Percentiles rank a stretch among this genome's conserved stretches.
Conservation (phyloP, 2,888 invertebrate species). For the Erebia aethiops region DNA sequence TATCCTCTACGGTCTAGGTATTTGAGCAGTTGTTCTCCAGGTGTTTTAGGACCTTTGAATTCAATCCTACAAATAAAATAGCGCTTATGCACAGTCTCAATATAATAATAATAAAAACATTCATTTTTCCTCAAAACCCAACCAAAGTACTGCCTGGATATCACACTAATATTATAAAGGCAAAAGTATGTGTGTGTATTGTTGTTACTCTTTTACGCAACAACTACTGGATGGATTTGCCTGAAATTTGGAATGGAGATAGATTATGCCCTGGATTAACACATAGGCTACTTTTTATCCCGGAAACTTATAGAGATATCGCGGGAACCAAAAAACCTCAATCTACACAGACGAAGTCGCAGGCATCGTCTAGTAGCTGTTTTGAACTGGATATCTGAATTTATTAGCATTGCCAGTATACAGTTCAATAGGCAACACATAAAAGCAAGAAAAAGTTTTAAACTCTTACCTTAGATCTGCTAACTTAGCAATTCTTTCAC, state of each 20-base stretch:
- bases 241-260: no score
- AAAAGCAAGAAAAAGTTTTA: not conserved
- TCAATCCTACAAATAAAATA: constrained; percentile 5
- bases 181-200: no score
- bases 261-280: no score
- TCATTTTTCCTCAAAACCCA: not conserved
- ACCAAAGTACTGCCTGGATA: no score
- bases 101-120: not conserved
- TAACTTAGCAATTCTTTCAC: constrained; percentile 65
- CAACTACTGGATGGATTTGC: no score
- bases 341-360: no score
- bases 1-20: constrained; percentile 62
- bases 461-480: constrained; percentile 63
- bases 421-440: not conserved
- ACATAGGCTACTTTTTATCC: no score
- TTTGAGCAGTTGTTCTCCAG: constrained; percentile 68
- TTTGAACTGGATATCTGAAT: not conserved
- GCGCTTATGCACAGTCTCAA: not conserved
- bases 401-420: not conserved
- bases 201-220: no score
- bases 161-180: no score
- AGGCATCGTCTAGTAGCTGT: no score
- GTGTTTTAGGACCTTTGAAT: constrained; percentile 42
- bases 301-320: no score
- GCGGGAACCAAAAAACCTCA: no score